These are phyloP conservation scores for Bungarus multicinctus DNA, from an alignment of 2,113 vertebrate species.

Conservation along the genomic window DNA sequence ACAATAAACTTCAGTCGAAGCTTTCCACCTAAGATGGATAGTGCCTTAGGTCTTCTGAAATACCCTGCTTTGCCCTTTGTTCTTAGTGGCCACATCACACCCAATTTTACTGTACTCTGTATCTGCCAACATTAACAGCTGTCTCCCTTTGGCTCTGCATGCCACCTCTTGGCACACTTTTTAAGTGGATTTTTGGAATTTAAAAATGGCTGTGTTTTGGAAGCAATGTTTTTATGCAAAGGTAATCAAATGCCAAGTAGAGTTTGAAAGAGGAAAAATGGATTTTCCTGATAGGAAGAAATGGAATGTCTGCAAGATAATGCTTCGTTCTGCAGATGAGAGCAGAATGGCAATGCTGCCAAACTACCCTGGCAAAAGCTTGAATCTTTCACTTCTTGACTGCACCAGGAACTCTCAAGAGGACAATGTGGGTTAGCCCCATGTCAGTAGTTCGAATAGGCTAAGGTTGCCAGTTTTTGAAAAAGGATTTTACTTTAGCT, in stretches of 20 bases:
- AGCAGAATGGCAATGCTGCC: background rate
- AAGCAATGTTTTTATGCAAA: slow-evolving; percentile 13
- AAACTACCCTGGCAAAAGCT: background rate
- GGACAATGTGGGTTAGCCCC: slow-evolving; percentile 4
- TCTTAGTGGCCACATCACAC: background rate
- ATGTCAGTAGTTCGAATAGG: slow-evolving; percentile 13
- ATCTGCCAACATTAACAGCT: slow-evolving; percentile 32
- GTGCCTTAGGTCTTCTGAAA: slow-evolving; percentile 44
- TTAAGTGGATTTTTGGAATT: slow-evolving; percentile 9
- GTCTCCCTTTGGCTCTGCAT: slow-evolving; percentile 21
- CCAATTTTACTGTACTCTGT: slow-evolving; percentile 30
- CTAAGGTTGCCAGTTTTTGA: slow-evolving; percentile 3
- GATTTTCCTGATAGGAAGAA: slow-evolving; percentile 13
- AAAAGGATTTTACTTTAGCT: background rate
- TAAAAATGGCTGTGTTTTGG: slow-evolving; percentile 16
- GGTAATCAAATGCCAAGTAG: background rate
- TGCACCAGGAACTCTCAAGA: background rate
- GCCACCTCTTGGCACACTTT: background rate
- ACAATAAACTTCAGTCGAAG: slow-evolving; percentile 51
- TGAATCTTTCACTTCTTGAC: background rate
- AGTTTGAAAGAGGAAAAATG: background rate
- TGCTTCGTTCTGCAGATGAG: background rate
- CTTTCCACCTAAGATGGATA: slow-evolving; percentile 39
- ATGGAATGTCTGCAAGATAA: slow-evolving; percentile 1
- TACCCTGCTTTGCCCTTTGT: slow-evolving; percentile 43